Conservation (phyloP, 1,140 invertebrate species). For the Drosophila ogumai region DNA sequence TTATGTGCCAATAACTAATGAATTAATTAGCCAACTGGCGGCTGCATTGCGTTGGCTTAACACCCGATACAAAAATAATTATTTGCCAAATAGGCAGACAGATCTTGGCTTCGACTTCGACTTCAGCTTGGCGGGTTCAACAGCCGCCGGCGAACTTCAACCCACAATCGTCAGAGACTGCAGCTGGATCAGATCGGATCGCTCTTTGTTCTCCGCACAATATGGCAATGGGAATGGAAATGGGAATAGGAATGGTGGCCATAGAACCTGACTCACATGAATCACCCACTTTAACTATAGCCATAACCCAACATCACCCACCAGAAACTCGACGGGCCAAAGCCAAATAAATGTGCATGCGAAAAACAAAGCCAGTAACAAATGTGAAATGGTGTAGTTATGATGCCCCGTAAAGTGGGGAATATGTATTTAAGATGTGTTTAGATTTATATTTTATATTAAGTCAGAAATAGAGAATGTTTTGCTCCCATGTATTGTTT, state of each 20-base stretch:
- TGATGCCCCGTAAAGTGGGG: constrained; percentile 6
- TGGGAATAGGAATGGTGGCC: constrained; percentile 3
- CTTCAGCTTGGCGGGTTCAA: constrained; percentile 43
- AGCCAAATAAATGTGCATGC: constrained; percentile 44
- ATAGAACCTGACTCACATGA: constrained; percentile 41
- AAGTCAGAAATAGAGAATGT: too few relatives aligned
- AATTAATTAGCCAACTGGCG: constrained; percentile 66
- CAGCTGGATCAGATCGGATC: constrained; percentile 40
- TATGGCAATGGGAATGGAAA: constrained; percentile 10
- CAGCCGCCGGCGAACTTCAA: constrained; percentile 62
- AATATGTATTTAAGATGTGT: not conserved
- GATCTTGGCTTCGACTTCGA: constrained; percentile 17
- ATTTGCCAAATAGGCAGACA: constrained; percentile 33
- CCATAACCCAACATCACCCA: constrained; percentile 16
- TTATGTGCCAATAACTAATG: constrained; percentile 58
- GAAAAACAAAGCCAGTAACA: constrained; percentile 31
- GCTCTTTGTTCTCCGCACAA: constrained; percentile 28
- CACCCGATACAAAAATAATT: constrained; percentile 24
- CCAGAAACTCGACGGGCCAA: constrained; percentile 31
- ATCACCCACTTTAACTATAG: constrained; percentile 30
- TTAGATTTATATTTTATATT: too few relatives aligned
- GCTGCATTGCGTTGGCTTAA: constrained; percentile 41
- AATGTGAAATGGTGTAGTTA: constrained; percentile 24
- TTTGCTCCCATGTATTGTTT: too few relatives aligned
- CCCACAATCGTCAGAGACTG: constrained; percentile 42